These are phyloP conservation scores for Synodontis membranacea DNA, from an alignment of 2,113 vertebrate genomes.

Conservation along the genomic window DNA sequence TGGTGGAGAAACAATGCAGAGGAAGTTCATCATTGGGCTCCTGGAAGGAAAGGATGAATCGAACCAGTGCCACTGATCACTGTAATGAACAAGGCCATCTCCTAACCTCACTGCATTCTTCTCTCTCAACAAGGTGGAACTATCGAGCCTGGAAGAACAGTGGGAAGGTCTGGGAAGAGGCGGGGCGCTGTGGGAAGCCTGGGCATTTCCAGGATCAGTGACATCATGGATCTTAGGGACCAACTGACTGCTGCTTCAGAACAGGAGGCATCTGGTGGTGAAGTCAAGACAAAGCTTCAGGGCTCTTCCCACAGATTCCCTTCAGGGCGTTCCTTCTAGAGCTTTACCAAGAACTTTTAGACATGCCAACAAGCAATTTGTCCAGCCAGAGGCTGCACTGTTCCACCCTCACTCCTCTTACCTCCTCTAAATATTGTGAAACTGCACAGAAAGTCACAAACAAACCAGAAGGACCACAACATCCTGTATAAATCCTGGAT, in stretches of 20 bases:
- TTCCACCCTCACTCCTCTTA: neutral
- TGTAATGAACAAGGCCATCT: neutral
- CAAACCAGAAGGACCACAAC: too few relatives aligned
- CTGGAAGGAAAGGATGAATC: neutral
- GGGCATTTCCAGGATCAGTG: neutral
- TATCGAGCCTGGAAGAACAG: neutral
- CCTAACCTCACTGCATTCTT: neutral
- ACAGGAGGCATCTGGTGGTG: neutral
- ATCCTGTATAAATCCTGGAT: too few relatives aligned
- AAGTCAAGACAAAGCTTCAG: neutral
- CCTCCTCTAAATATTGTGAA: neutral
- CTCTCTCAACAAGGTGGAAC: neutral
- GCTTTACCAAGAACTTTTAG: neutral
- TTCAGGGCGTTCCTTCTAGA: neutral
- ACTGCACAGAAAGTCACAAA: too few relatives aligned
- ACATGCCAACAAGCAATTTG: too few relatives aligned
- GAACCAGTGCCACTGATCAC: neutral
- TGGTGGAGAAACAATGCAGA: neutral
- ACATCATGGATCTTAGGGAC: neutral
- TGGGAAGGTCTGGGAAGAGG: neutral
- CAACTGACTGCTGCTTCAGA: neutral
- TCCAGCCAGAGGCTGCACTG: neutral
- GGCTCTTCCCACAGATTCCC: neutral
- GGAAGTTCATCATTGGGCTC: neutral
- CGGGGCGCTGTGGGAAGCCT: neutral